Evolutionary conservation across 1,140 invertebrate species (phyloP).

Genomic region (Acyrthosiphon pisum): DNA sequence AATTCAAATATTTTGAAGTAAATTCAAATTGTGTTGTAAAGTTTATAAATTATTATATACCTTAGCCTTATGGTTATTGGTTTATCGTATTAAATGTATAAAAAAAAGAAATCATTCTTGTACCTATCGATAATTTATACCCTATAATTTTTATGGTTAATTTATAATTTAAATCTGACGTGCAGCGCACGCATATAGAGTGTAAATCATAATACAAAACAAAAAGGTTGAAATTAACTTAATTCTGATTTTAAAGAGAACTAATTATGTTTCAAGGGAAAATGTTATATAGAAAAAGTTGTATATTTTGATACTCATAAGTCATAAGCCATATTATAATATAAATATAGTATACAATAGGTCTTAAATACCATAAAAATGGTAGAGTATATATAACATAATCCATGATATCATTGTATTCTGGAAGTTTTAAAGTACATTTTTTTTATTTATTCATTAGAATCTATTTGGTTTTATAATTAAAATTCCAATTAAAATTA

Average conservation of each 20-base stretch:
- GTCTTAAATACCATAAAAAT: too few relatives aligned
- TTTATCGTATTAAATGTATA: neutral
- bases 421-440: neutral
- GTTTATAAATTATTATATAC: neutral
- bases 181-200: neutral
- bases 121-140: neutral
- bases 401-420: neutral
- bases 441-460: neutral
- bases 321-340: too few relatives aligned
- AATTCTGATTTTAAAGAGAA: neutral
- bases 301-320: neutral
- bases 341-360: too few relatives aligned
- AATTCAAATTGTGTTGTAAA: neutral
- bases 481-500: neutral
- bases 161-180: neutral
- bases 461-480: neutral
- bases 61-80: neutral
- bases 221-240: neutral
- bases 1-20: neutral
- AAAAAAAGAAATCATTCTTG: neutral
- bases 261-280: neutral
- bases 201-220: neutral
- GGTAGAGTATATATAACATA: neutral
- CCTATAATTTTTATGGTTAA: neutral
- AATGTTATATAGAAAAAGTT: neutral